A percentile compares a stretch with the other conserved stretches of the same genome.
These are phyloP conservation scores for Percopsis omiscomaycus DNA, from an alignment of 2,797 vertebrate species.

Conservation along the genomic window DNA sequence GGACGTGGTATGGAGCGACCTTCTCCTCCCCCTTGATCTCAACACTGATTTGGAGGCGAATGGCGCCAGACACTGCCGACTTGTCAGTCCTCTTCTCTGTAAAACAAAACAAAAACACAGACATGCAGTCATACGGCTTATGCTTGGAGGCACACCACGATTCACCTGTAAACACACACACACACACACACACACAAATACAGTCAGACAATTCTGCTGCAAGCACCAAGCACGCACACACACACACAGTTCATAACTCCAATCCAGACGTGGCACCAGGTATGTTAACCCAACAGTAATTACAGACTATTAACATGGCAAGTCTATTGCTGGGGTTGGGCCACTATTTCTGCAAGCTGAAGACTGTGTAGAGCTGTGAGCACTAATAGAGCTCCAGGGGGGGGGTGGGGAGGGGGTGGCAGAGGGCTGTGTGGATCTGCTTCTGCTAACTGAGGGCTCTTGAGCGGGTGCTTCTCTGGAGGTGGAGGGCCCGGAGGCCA, in stretches of 20 bases:
- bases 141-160: too few species aligned
- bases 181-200: too few species aligned
- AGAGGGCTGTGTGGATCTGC: constrained; percentile 38
- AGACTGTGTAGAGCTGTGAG: constrained; percentile 17
- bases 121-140: background rate
- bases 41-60: constrained; percentile 96
- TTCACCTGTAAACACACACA: too few species aligned
- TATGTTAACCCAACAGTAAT: constrained; percentile 44
- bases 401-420: background rate
- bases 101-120: constrained; percentile 25
- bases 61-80: constrained; percentile 95
- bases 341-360: constrained; percentile 36
- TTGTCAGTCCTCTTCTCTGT: constrained; percentile 98
- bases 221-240: too few species aligned
- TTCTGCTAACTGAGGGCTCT: constrained; percentile 48
- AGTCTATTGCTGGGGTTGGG: constrained; percentile 38
- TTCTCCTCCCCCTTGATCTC: constrained; percentile 99
- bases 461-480: constrained; percentile 51
- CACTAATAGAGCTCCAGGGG: background rate
- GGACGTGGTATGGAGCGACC: constrained; percentile 94
- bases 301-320: constrained; percentile 52
- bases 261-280: too few species aligned
- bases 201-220: too few species aligned
- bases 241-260: too few species aligned
- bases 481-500: constrained; percentile 48